phyloP scores from a whole-genome alignment of 2,113 vertebrate genomes.

The Struthio camelus region DNA sequence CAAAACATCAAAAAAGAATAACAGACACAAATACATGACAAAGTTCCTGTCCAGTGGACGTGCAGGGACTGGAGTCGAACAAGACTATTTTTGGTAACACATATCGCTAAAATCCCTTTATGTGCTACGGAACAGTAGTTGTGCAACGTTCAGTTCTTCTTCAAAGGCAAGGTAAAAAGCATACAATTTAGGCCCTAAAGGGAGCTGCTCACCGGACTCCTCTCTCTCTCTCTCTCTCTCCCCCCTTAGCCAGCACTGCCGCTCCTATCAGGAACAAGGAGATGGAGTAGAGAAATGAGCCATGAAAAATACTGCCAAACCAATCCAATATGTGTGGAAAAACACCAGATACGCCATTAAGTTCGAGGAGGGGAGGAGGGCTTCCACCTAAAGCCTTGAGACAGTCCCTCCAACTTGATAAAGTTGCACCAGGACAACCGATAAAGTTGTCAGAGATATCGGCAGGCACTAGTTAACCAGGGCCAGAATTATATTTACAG shows the following conservation, averaged over 20 bases:
- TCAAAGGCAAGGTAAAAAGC: not conserved
- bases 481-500: not conserved
- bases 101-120: not conserved
- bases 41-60: not conserved
- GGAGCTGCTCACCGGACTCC: not conserved
- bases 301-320: not conserved
- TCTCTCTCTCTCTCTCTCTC: rapidly evolving
- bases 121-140: not conserved
- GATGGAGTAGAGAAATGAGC: not conserved
- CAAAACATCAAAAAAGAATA: constrained; percentile 14
- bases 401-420: not conserved
- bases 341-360: not conserved
- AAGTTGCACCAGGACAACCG: rapidly evolving
- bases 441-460: not conserved
- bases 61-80: not conserved
- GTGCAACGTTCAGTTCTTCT: not conserved
- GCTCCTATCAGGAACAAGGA: not conserved
- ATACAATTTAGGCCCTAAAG: not conserved
- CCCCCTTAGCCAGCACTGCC: not conserved
- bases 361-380: rapidly evolving
- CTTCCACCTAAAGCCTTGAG: not conserved
- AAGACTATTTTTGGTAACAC: not conserved
- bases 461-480: not conserved
- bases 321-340: not conserved
- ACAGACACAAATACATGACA: not conserved